Conservation (phyloP, 2,888 invertebrate genomes). For the Allophyes oxyacanthae region DNA sequence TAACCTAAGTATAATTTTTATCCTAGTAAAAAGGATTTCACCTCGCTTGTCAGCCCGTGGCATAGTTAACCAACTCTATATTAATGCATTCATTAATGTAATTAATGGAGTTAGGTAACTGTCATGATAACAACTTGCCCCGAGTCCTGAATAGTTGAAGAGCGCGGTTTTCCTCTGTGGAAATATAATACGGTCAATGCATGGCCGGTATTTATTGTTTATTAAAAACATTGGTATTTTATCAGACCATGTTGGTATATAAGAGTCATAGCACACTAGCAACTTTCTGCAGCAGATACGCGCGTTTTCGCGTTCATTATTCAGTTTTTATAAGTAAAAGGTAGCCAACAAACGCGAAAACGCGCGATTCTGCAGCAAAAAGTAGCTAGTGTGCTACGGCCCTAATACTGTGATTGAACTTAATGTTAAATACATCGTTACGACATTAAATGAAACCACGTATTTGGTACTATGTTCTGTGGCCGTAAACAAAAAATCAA, state of each 20-base stretch:
- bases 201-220: constrained; percentile 41
- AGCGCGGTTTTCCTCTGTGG: constrained; percentile 60
- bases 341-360: too few relatives aligned
- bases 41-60: constrained; percentile 52
- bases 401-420: too few relatives aligned
- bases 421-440: too few relatives aligned
- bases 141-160: constrained; percentile 65
- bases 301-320: too few relatives aligned
- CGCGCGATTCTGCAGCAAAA: too few relatives aligned
- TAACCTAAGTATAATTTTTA: constrained; percentile 36
- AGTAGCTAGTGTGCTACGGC: too few relatives aligned
- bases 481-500: too few relatives aligned
- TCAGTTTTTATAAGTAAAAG: too few relatives aligned
- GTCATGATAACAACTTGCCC: constrained; percentile 67
- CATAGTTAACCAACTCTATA: constrained; percentile 79
- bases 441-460: too few relatives aligned
- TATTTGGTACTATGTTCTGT: too few relatives aligned
- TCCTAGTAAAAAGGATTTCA: constrained; percentile 44
- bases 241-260: background rate
- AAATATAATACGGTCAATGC: constrained; percentile 49
- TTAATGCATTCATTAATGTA: constrained; percentile 83
- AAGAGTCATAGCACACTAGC: too few relatives aligned
- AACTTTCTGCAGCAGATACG: too few relatives aligned
- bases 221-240: constrained; percentile 23
- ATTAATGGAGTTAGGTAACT: constrained; percentile 83